Percentiles rank a stretch among this genome's conserved stretches.
Evolutionary conservation across 1,140 invertebrate species (phyloP).

Genomic region (Vanessa tameamea): DNA sequence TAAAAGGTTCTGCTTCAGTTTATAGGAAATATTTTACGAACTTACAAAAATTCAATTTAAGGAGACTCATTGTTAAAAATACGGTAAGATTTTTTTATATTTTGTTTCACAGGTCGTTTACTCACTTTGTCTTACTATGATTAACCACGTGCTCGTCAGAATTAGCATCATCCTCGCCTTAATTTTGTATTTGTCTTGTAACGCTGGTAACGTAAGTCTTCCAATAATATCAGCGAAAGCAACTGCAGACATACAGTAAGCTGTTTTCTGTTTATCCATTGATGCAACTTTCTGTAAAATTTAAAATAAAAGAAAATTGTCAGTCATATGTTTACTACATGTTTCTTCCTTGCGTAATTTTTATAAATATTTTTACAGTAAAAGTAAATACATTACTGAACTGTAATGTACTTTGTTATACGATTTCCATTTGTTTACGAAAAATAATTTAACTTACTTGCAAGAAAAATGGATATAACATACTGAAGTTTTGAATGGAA

Average conservation of each 20-base stretch:
- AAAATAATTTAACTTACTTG: conserved; percentile 64
- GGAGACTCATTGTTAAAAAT: background rate
- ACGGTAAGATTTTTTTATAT: background rate
- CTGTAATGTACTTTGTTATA: too few species aligned
- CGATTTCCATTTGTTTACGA: background rate
- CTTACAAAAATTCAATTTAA: background rate
- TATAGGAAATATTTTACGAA: too few species aligned
- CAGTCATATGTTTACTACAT: too few species aligned
- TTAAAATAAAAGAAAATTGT: conserved; percentile 29
- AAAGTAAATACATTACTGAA: too few species aligned
- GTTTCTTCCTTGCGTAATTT: too few species aligned
- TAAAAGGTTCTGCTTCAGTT: background rate
- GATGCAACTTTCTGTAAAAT: conserved; percentile 74
- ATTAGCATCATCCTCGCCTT: conserved; percentile 76
- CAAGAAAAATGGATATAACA: conserved; percentile 85
- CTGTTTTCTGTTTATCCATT: conserved; percentile 81
- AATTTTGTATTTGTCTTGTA: conserved; percentile 83
- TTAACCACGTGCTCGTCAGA: conserved; percentile 68
- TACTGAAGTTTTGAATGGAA: conserved; percentile 85
- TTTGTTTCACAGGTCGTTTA: background rate
- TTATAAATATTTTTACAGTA: too few species aligned
- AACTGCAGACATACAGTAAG: conserved; percentile 84
- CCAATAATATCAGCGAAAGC: conserved; percentile 85
- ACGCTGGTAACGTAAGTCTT: conserved; percentile 82
- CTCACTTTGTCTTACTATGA: conserved; percentile 74